Evolutionary conservation across 1,140 invertebrate species (phyloP).

Genomic region (Pseudomyrmex dendroicus): DNA sequence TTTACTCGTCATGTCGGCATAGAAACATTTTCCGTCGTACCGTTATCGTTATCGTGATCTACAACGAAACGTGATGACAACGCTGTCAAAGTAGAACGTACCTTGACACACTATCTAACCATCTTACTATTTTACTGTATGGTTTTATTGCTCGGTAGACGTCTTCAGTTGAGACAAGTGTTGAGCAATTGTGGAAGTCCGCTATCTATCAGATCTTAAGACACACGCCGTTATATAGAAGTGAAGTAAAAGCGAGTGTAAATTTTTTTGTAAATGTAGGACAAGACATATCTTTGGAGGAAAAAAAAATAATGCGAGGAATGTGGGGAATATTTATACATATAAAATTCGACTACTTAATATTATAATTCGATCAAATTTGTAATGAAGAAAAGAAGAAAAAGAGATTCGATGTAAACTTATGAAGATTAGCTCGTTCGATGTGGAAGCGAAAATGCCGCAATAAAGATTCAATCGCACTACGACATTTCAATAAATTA

Average conservation of each 20-base stretch:
- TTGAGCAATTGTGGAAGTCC: slow-evolving; percentile 5
- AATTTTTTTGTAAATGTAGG: slow-evolving; percentile 23
- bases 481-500: slow-evolving; percentile 84
- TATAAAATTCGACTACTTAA: neutral
- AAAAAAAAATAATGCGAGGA: too few relatives aligned
- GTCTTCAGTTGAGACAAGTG: neutral
- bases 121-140: neutral
- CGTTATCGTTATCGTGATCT: slow-evolving; percentile 35
- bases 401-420: slow-evolving; percentile 10
- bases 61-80: slow-evolving; percentile 31
- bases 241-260: neutral
- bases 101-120: slow-evolving; percentile 1
- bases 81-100: slow-evolving; percentile 57
- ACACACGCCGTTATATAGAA: neutral
- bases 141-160: slow-evolving; percentile 3
- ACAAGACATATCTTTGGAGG: neutral
- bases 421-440: too few relatives aligned
- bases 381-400: neutral
- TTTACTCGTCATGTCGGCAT: slow-evolving; percentile 53
- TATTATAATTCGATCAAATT: neutral
- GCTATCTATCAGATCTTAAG: slow-evolving; percentile 24
- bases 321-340: too few relatives aligned
- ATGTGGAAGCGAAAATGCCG: slow-evolving; percentile 5
- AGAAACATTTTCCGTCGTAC: neutral
- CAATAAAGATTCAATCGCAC: slow-evolving; percentile 53